Percentiles rank a stretch among this genome's conserved stretches.
Evolutionary conservation across 2,113 vertebrate species (phyloP).

Genomic region (Electrona antarctica): DNA sequence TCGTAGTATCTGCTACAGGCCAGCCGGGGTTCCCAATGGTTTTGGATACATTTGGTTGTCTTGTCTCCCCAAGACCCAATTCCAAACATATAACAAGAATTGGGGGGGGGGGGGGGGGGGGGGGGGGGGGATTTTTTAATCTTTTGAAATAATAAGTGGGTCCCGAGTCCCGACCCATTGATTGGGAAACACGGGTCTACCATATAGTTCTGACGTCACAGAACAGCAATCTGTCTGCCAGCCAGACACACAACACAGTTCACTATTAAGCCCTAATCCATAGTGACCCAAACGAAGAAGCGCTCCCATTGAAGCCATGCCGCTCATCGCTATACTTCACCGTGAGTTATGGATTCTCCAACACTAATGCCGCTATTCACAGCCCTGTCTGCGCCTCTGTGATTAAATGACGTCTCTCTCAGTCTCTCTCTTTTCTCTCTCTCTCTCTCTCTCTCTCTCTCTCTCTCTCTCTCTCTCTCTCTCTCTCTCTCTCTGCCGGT

Average conservation of each 20-base stretch:
- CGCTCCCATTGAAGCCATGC: conserved; percentile 11
- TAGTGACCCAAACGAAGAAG: conserved; percentile 29
- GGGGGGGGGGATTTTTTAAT: too few species aligned
- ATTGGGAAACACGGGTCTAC: too few species aligned
- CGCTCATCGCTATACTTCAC: conserved; percentile 32
- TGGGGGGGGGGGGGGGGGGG: too few species aligned
- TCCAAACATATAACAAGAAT: too few species aligned
- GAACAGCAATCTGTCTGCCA: conserved; percentile 3
- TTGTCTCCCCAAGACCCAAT: too few species aligned
- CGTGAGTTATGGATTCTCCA: conserved; percentile 40
- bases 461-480: not conserved
- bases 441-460: not conserved
- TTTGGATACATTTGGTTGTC: too few species aligned
- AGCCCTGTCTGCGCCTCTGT: conserved; percentile 43
- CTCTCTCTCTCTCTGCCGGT: not conserved
- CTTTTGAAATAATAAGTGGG: too few species aligned
- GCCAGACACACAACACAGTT: conserved; percentile 1
- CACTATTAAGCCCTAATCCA: conserved; percentile 42
- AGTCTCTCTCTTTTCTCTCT: conserved; percentile 3
- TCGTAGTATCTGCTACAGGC: not conserved
- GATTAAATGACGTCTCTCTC: conserved; percentile 38
- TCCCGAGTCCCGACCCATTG: too few species aligned
- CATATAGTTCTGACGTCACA: conserved; percentile 7
- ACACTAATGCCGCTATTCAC: conserved; percentile 30
- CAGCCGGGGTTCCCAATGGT: too few species aligned